Evolutionary conservation across 2,113 vertebrate species (phyloP).

Genomic region (Oreotrochilus melanogaster): DNA sequence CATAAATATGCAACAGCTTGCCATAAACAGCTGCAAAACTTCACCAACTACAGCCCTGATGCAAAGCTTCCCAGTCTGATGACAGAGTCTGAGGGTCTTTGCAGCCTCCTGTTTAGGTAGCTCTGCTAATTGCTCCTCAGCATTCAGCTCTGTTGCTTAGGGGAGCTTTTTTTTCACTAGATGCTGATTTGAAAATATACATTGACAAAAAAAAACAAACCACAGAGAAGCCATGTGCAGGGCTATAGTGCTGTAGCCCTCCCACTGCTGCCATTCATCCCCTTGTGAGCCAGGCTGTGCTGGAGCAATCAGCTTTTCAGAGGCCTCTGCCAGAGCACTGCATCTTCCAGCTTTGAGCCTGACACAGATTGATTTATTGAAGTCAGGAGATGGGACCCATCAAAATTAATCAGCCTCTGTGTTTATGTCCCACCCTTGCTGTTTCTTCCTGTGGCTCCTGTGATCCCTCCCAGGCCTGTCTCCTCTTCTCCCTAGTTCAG

Average conservation of each 20-base stretch:
- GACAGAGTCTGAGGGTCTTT: not conserved
- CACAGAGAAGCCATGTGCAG: not conserved
- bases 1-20: not conserved
- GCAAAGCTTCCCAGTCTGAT: not conserved
- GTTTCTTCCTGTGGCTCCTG: not conserved
- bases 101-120: not conserved
- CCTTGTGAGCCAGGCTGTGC: rapidly evolving
- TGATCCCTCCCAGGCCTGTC: not conserved
- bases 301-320: not conserved
- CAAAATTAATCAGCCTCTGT: not conserved
- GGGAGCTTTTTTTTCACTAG: not conserved
- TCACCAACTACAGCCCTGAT: not conserved
- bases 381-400: not conserved
- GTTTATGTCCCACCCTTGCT: not conserved
- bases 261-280: not conserved
- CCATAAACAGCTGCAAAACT: not conserved
- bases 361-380: not conserved
- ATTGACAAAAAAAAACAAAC: not conserved
- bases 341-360: not conserved
- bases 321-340: not conserved
- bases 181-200: not conserved
- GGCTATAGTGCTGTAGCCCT: not conserved
- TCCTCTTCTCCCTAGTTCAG: not conserved
- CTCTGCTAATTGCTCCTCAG: not conserved
- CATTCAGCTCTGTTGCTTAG: not conserved